Evolutionary conservation across 2,888 invertebrate genomes (phyloP).

Genomic region (Cetonia aurata): DNA sequence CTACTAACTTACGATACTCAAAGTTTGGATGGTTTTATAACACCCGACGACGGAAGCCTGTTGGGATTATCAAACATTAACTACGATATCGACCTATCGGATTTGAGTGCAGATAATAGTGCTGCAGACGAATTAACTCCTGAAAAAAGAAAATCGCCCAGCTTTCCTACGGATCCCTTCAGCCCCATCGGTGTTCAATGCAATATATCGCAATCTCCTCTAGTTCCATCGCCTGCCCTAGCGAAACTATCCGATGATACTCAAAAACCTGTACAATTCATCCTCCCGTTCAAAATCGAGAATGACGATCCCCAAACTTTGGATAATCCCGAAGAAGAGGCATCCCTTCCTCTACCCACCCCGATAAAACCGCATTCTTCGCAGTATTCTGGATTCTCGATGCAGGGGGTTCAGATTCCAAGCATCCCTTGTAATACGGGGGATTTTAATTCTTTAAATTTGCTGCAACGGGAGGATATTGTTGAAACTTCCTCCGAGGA

Average conservation of each 20-base stretch:
- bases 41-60: constrained; percentile 73
- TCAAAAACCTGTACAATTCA: constrained; percentile 50
- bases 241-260: background rate
- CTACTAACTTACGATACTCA: constrained; percentile 69
- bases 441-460: constrained; percentile 64
- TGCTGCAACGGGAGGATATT: constrained; percentile 15
- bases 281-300: constrained; percentile 34
- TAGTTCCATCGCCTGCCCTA: constrained; percentile 57
- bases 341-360: constrained; percentile 41
- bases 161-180: constrained; percentile 69
- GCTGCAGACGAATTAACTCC: constrained; percentile 71
- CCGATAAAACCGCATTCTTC: constrained; percentile 55
- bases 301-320: constrained; percentile 6
- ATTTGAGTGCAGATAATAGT: constrained; percentile 80
- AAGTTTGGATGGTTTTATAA: constrained; percentile 71
- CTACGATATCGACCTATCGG: constrained; percentile 83
- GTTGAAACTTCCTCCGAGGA: constrained; percentile 20
- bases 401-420: constrained; percentile 73
- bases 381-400: constrained; percentile 74
- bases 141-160: constrained; percentile 60
- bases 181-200: constrained; percentile 68
- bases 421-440: constrained; percentile 77
- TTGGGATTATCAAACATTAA: constrained; percentile 78
- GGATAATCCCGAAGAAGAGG: constrained; percentile 33
- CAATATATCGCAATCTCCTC: constrained; percentile 60